These are phyloP conservation scores for Pristionchus exspectatus DNA, from an alignment of 2,888 invertebrate species.

Conservation along the genomic window DNA sequence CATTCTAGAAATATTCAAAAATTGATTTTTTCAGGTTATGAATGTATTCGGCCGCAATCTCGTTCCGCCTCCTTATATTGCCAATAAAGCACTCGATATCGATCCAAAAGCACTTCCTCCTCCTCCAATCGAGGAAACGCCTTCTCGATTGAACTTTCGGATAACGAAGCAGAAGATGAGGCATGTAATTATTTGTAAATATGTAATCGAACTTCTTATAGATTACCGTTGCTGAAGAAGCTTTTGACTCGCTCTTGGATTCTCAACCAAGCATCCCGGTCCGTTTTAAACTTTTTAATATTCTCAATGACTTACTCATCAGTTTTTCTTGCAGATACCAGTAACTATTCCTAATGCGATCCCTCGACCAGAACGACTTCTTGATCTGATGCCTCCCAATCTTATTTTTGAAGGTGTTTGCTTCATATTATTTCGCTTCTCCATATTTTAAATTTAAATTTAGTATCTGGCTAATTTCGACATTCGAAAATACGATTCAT, in stretches of 20 bases:
- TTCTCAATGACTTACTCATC: not conserved
- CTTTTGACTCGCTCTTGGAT: not conserved
- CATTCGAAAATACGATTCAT: not conserved
- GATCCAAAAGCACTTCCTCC: not conserved
- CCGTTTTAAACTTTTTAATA: not conserved
- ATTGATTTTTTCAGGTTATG: not conserved
- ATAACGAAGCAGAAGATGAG: slow-evolving; percentile 2
- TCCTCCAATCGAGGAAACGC: not conserved
- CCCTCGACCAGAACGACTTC: not conserved
- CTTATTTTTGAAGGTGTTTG: slow-evolving; percentile 24
- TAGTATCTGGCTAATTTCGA: not conserved
- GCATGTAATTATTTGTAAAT: not conserved
- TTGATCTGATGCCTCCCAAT: slow-evolving; percentile 38
- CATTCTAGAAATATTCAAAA: not conserved
- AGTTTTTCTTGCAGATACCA: not conserved
- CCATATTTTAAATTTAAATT: not conserved
- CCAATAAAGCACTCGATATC: not conserved
- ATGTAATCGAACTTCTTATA: not conserved
- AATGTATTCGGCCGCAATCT: slow-evolving; percentile 35
- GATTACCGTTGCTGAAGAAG: slow-evolving; percentile 16
- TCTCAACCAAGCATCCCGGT: not conserved
- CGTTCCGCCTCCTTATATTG: not conserved
- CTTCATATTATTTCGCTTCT: not conserved
- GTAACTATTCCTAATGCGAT: not conserved
- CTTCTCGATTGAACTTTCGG: not conserved